Base-by-base conservation (phyloP, 1,140 invertebrate genomes). In the Thaumatotibia leucotreta region DNA sequence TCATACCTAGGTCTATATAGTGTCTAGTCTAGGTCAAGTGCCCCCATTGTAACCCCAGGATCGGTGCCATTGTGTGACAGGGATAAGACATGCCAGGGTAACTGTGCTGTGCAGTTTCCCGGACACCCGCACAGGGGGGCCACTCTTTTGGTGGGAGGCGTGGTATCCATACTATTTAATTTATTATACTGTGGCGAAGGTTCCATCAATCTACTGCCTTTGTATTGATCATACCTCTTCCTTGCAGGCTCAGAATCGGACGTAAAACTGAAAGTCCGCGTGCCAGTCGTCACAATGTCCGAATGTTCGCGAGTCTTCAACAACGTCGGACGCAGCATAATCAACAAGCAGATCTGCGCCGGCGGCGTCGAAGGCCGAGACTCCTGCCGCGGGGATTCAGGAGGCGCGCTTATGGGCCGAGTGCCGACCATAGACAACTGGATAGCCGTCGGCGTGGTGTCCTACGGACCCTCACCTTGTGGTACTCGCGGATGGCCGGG, bases 391-490 rank as follows among this genome's bases (percentile, higher is more conserved):
- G 93, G 94, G 2, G 94, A 95, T 72, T 94, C 93, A 10, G 94
- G 94, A 0, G 94, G 94, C 3, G 93, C 94, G 0, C 84, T 95
- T 1, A 94, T 95, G 94, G 92, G 92, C 35, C 76, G 84, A 22
- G 80, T 72, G 1, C 63, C 71, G 0, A 24, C 63, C 1, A 63
- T 71, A 8, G 67, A 75, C 31, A 88, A 85, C 63, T 88, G 92
- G 77, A 83, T 93, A 3, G 88, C 89, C 0, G 82, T 92, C 0
- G 96, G 95, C 0, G 82, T 97, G 1, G 95, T 96, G 0, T 96
- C 95, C 0, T 96, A 95, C 82, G 97, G 97, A 0, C 94, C 94
- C 0, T 91, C 93, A 0, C 93, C 93, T 0, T 97, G 96, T 73
- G 96, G 95, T 0, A 92, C 93, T 14, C 73, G 80, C 8, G 94